phyloP scores from a whole-genome alignment of 2,113 vertebrate genomes.

The Psettodes erumei region DNA sequence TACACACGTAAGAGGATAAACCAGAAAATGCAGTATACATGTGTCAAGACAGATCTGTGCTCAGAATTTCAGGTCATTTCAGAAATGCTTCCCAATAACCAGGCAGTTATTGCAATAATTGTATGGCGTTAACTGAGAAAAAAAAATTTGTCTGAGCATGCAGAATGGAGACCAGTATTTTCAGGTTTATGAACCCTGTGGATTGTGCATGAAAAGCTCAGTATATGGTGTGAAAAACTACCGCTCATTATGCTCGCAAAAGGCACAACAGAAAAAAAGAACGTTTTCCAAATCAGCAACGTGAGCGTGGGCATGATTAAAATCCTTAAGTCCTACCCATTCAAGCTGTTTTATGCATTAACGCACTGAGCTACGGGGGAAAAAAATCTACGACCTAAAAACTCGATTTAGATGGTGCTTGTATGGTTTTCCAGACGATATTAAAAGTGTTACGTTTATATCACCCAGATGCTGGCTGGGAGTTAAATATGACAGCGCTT shows the following conservation, averaged over 20 bases:
- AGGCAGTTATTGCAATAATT: background rate
- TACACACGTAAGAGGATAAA: background rate
- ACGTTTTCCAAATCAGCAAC: background rate
- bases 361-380: too few relatives aligned
- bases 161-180: background rate
- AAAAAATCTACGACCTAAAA: background rate
- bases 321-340: background rate
- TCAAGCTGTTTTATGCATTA: background rate
- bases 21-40: background rate
- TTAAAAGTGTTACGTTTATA: too few relatives aligned
- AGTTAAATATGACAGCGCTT: background rate
- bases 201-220: background rate
- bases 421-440: background rate
- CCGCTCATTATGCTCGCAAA: background rate
- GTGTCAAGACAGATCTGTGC: background rate
- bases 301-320: background rate
- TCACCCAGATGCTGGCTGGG: background rate
- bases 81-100: background rate
- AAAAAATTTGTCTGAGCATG: background rate
- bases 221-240: background rate
- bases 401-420: background rate
- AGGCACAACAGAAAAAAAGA: background rate
- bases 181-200: background rate
- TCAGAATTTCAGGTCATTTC: background rate
- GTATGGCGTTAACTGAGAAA: background rate